Evolutionary conservation across 2,113 vertebrate genomes (phyloP).

Genomic region (Gadus chalcogrammus): DNA sequence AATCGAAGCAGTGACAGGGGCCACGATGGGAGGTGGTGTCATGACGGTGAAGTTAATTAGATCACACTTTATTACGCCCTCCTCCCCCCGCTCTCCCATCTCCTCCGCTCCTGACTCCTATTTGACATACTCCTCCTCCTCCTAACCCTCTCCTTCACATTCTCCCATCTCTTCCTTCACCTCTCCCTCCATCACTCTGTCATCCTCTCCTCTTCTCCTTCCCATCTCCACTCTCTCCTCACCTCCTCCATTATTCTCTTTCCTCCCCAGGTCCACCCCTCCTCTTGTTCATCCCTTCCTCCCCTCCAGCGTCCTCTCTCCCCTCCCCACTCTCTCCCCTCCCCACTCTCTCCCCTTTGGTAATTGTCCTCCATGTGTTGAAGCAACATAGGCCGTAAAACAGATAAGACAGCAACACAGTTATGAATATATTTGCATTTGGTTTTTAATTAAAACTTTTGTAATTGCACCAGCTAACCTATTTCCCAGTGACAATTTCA

Average conservation of each 20-base stretch:
- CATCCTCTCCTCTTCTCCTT: not conserved
- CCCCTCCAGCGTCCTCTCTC: not conserved
- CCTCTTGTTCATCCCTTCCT: not conserved
- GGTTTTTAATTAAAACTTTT: constrained; percentile 72
- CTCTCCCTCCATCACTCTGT: not conserved
- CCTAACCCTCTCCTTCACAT: too few species aligned
- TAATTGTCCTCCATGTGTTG: constrained; percentile 51
- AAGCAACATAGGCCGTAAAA: constrained; percentile 63
- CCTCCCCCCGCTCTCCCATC: too few species aligned
- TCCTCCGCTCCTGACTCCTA: too few species aligned
- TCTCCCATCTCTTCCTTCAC: not conserved
- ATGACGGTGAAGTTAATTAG: too few species aligned
- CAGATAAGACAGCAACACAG: constrained; percentile 72
- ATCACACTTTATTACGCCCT: too few species aligned
- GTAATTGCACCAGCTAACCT: constrained; percentile 66
- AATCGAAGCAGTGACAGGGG: too few species aligned
- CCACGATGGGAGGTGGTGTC: too few species aligned
- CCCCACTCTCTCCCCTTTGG: constrained; percentile 23
- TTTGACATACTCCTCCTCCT: too few species aligned
- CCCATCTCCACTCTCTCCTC: too few species aligned
- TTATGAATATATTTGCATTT: constrained; percentile 73
- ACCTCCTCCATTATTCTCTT: too few species aligned
- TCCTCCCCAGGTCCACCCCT: not conserved
- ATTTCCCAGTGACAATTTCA: constrained; percentile 69
- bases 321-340: too few species aligned